Base-by-base conservation (phyloP, 2,797 vertebrate genomes). In the Karalla daura region DNA sequence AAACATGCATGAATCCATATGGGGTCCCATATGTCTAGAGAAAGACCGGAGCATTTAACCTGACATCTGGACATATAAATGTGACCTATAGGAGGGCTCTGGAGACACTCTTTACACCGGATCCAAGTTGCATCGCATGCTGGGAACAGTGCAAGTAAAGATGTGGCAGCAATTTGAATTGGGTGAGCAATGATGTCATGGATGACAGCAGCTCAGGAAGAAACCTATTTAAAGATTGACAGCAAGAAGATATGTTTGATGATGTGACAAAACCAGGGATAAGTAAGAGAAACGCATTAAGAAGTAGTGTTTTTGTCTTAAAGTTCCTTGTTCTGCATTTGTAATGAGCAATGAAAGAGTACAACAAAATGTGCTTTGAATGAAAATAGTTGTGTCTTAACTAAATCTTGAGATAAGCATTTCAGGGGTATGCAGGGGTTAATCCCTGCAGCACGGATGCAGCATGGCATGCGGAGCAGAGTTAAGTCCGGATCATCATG, bases 381-480 rank as follows among this genome's bases (percentile, higher is more conserved):
- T 14, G 46, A 32, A 44, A 25, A 44, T 39, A 33, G 5, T 44
- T 45, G 14, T 46, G 63, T 33, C 3, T 27, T 7, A 5, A 30
- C 41, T 46, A 18, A 37, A 60, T 24, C 8, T 39, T 23, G 23
- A 37, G 7, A 59, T 62, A 76, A 77, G 72, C 62, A 53, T 53
- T 15, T 52, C n/a, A 7, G 46, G 28, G 37, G 32, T 56, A 32
- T 52, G 21, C 15, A 21, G 3, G 37, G 50, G 43, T 36, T 27
- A 74, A 70, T 76, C 58, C 58, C 40, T 1, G 2, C 8, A 56
- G 45, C 47, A 40, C 52, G 70, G 52, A 56, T 45, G 51, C 44
- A 61, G 27, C 50, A 37, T 70, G 23, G 61, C 43, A 36, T 37
- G 28, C 25, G 18, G 51, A 62, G 23, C 33, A 18, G 45, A 53